These are phyloP conservation scores for Belgica antarctica DNA, from an alignment of 2,888 invertebrate genomes.

Conservation along the genomic window DNA sequence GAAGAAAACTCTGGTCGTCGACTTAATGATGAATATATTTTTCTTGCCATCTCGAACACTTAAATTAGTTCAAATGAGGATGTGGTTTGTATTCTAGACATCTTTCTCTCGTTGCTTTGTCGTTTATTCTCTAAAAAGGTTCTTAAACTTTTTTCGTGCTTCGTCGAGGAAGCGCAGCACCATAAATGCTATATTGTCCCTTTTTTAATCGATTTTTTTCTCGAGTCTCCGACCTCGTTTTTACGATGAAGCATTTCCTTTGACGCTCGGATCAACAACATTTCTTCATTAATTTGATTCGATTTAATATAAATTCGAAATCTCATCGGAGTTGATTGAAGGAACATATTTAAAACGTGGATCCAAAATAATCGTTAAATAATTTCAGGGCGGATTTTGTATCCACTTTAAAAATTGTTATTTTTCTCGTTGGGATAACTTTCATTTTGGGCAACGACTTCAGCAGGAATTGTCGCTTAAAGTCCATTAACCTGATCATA, in stretches of 20 bases:
- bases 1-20: background rate
- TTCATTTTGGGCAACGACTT: too few relatives aligned
- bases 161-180: background rate
- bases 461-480: constrained; percentile 5
- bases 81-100: constrained; percentile 34
- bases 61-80: constrained; percentile 38
- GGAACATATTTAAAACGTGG: background rate
- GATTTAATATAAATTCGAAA: constrained; percentile 31
- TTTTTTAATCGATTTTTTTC: constrained; percentile 10
- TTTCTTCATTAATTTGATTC: background rate
- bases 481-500: background rate
- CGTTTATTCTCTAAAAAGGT: constrained; percentile 17
- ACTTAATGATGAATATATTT: too few relatives aligned
- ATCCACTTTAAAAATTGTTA: background rate
- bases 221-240: constrained; percentile 13
- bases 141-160: constrained; percentile 2
- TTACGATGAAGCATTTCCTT: constrained; percentile 36
- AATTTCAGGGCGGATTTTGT: background rate
- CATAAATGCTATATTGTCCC: background rate
- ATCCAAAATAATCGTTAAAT: background rate
- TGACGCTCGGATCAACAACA: constrained; percentile 1
- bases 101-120: background rate
- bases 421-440: background rate
- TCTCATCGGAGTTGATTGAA: constrained; percentile 40
- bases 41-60: background rate